Base-by-base conservation (phyloP, 2,797 vertebrate genomes). In the Hypotaenidia okinawae region DNA sequence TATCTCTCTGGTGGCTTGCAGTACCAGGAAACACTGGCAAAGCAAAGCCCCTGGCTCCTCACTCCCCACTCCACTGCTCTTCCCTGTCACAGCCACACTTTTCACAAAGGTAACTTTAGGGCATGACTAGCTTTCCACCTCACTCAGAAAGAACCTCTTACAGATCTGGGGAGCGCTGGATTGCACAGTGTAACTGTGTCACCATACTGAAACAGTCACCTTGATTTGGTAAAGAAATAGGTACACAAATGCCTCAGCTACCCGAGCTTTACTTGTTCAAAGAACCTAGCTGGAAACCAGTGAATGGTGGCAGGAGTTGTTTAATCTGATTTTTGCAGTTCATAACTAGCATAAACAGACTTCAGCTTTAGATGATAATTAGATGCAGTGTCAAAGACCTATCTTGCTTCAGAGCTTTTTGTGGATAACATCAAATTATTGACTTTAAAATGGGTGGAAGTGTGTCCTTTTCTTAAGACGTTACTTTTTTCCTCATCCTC, bases 141-240 rank as follows among this genome's bases (percentile, higher is more conserved):
- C 70, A 78, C 62, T 74, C 61, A 52, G 37, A n/a, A 90, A 78
- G 89, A 92, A 27, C 39, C 21, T 67, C 33, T 55, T 47, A 10
- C 23, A 11, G 27, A 76, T 33, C 73, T 87, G 59, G 54, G 54
- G n/a, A 7, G 10, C 37, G 32, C 12, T 52, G 55, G 47, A 19
- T 49, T 92, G 66, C 52, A 81, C 66, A 39, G 11, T 17, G 11
- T 52, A 51, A 59, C 55, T 37, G 16, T 16, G 9, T 81, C 30
- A 39, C 68, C 25, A 25, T 16, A 28, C 19, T 28, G 52, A 67
- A 82, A 89, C 17, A 32, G 30, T 39, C 69, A 15, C 8, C 17
- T 84, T 84, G 27, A 49, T 81, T 59, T 79, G 66, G 35, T 67
- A 64, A 80, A 89, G 45, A 85, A 92, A 75, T 47, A 85, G 23